Conservation (phyloP, 2,113 vertebrate species). For the Leucosticte australis region DNA sequence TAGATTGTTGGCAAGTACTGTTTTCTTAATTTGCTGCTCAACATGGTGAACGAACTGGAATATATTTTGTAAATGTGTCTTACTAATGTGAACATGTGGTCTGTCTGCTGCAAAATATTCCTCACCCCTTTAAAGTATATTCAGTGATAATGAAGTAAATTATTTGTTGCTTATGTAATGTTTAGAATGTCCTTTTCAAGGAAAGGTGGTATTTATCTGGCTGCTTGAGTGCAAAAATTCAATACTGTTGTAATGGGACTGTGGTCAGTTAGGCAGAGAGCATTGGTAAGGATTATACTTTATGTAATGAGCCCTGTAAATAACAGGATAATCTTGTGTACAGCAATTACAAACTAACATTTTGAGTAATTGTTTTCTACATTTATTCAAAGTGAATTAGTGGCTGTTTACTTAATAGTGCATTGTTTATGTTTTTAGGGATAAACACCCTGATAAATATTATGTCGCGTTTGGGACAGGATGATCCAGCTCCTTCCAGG, state of each 20-base stretch:
- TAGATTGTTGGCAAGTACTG: neutral
- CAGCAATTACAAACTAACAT: neutral
- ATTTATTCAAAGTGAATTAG: neutral
- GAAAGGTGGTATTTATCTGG: neutral
- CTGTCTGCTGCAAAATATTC: neutral
- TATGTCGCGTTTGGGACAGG: conserved; percentile 99
- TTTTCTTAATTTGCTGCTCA: neutral
- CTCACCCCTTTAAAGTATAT: neutral
- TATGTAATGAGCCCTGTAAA: neutral
- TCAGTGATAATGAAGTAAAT: neutral
- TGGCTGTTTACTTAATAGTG: conserved; percentile 16
- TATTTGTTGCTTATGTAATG: neutral
- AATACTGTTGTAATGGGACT: neutral
- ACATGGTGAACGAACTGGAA: neutral
- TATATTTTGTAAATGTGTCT: neutral
- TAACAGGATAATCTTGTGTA: neutral
- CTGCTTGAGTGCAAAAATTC: neutral
- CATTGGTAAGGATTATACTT: neutral
- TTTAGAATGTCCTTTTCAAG: neutral
- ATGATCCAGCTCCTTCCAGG: conserved; percentile 98
- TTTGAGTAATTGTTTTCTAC: conserved; percentile 6
- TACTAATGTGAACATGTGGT: neutral
- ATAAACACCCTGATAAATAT: conserved; percentile 99
- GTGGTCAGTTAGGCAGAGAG: neutral
- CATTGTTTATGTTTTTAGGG: conserved; percentile 75